A percentile compares a stretch with the other conserved stretches of the same genome.
Evolutionary conservation across 2,888 invertebrate genomes (phyloP).

Genomic region (Cylloceria caligata): DNA sequence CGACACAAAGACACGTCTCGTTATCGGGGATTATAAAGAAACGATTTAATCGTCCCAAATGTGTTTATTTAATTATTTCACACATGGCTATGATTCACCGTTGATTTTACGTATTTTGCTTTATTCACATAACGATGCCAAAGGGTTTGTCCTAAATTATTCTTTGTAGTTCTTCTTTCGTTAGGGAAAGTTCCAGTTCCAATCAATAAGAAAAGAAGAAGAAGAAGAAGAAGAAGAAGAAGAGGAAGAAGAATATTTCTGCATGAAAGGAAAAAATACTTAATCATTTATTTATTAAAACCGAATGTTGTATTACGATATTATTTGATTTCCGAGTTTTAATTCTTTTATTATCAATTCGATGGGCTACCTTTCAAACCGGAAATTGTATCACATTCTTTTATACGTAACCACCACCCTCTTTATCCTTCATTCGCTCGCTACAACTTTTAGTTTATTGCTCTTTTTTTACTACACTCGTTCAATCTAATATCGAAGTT

Average conservation of each 20-base stretch:
- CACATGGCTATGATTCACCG: not conserved
- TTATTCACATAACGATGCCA: not conserved
- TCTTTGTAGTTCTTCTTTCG: too few relatives aligned
- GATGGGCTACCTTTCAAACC: not conserved
- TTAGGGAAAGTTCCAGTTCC: not conserved
- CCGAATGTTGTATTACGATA: not conserved
- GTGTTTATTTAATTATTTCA: not conserved
- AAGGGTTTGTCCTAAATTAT: too few relatives aligned
- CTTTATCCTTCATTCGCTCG: not conserved
- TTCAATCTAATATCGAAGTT: slow-evolving; percentile 53
- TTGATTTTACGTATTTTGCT: not conserved
- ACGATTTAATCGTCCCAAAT: slow-evolving; percentile 19
- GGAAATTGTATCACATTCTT: slow-evolving; percentile 14
- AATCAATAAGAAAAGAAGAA: too few relatives aligned
- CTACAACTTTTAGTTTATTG: not conserved
- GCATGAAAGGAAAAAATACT: not conserved
- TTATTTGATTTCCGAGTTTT: not conserved
- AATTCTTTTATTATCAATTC: not conserved
- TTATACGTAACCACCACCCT: slow-evolving; percentile 8
- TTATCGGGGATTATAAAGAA: not conserved
- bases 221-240: too few relatives aligned
- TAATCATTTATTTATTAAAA: not conserved
- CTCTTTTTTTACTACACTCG: not conserved
- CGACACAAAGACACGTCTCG: slow-evolving; percentile 7
- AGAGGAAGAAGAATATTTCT: slow-evolving; percentile 1